Evolutionary conservation across 2,888 invertebrate species (phyloP).

Genomic region (Yponomeuta plumbellus): DNA sequence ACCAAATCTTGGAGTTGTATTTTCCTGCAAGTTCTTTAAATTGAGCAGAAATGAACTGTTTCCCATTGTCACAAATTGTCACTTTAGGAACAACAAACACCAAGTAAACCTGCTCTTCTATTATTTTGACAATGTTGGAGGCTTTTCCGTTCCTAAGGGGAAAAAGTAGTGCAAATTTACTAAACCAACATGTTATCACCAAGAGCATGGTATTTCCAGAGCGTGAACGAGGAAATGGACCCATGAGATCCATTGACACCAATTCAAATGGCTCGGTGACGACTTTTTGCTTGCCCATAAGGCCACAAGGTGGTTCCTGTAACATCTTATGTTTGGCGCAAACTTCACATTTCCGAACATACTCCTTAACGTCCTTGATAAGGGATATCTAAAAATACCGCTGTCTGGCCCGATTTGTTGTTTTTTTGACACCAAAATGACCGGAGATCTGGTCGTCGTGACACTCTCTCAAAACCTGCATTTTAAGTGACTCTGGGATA

Average conservation of each 20-base stretch:
- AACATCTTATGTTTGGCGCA: no score
- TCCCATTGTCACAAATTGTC: slow-evolving; percentile 26
- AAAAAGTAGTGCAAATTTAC: slow-evolving; percentile 20
- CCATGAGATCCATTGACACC: slow-evolving; percentile 22
- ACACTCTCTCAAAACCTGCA: no score
- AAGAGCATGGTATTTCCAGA: slow-evolving; percentile 20
- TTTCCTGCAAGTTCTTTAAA: slow-evolving; percentile 21
- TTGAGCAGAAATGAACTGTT: slow-evolving; percentile 21
- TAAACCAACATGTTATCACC: slow-evolving; percentile 21
- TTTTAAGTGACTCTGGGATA: no score
- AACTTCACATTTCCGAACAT: no score
- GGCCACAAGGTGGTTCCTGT: neutral
- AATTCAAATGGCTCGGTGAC: slow-evolving; percentile 15
- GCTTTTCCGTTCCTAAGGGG: slow-evolving; percentile 19
- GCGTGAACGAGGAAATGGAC: slow-evolving; percentile 21
- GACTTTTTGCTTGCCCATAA: neutral
- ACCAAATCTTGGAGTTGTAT: slow-evolving; percentile 21
- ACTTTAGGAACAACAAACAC: slow-evolving; percentile 22
- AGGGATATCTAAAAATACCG: no score
- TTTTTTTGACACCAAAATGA: no score
- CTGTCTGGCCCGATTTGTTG: no score
- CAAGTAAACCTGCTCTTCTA: slow-evolving; percentile 22
- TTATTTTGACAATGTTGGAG: slow-evolving; percentile 18
- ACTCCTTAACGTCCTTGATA: no score
- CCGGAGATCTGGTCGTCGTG: no score